These are phyloP conservation scores for Rhogogaster chlorosoma DNA, from an alignment of 2,888 invertebrate species.

Conservation along the genomic window DNA sequence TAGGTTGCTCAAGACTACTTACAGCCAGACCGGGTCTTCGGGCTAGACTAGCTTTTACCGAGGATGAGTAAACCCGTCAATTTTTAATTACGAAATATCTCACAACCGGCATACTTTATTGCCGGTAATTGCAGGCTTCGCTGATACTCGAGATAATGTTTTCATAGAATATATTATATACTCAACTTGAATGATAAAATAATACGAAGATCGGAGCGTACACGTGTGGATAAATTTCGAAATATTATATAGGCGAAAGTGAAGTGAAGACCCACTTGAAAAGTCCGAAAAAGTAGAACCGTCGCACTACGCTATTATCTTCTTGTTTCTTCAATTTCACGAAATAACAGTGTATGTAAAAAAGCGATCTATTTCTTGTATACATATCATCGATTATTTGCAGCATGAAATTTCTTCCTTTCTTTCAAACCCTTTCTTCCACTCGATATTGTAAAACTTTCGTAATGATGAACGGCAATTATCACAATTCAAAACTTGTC, in stretches of 20 bases:
- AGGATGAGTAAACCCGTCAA: background rate
- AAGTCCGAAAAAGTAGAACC: background rate
- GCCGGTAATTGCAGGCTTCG: background rate
- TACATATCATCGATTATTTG: background rate
- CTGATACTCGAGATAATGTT: background rate
- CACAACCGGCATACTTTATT: background rate
- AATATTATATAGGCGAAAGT: background rate
- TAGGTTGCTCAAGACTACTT: background rate
- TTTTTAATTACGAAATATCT: conserved; percentile 13
- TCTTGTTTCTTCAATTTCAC: background rate
- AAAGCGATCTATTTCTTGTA: background rate
- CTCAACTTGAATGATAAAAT: background rate
- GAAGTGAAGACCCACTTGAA: background rate
- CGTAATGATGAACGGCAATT: background rate
- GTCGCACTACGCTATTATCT: background rate
- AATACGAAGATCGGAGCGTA: background rate
- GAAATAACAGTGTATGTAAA: background rate
- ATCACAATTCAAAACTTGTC: background rate
- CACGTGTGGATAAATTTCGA: background rate
- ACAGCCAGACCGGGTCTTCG: background rate
- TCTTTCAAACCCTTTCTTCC: background rate
- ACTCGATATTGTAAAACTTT: background rate
- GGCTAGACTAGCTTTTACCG: background rate
- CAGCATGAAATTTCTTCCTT: background rate
- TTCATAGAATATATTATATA: background rate